Evolutionary conservation across 2,113 vertebrate genomes (phyloP), one percentile per base, ranked within the genome.

Genomic region (Hylia prasina): DNA sequence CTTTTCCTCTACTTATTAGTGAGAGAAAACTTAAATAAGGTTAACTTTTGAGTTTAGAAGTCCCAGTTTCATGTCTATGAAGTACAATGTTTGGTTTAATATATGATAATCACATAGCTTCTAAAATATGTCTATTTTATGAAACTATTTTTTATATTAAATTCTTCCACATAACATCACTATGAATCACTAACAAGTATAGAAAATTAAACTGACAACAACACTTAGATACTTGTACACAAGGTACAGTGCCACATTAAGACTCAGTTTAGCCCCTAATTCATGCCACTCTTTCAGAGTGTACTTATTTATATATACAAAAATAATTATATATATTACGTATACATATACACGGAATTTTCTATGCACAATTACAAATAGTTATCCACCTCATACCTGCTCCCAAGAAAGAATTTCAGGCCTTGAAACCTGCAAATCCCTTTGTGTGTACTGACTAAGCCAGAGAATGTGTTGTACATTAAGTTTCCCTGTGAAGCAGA

Each of bases 381-480:
- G 21, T 47, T 65, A 33, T 16, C 7, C 6, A 6, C 73, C 24
- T 70, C 42, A 47, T 17, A 51, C 1, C 5, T 47, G 16, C 10
- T 50, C 18, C 12, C 31, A 5, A 48, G 20, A 78, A 66, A 61
- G 21, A 18, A 63, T 40, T 79, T 73, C 61, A 48, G 30, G 31
- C 50, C 42, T 17, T 40, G n/a, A 82, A 63, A 70, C 16, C 40
- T 57, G 24, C 22, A 85, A 78, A 87, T 20, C 6, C 11, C 13
- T 79, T 24, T 18, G 24, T 13, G 14, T 6, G 1, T 6, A 13
- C 25, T 83, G 75, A 18, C 7, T 17, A 47, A 60, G 5, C 13
- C 45, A 51, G 14, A 6, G 11, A 82, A 65, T 1, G 1, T 1
- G 1, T 9, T 42, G 3, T 18, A 40, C 9, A 18, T 53, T 47